phyloP scores from a whole-genome alignment of 1,140 invertebrate genomes.

The Neodiprion virginianus region DNA sequence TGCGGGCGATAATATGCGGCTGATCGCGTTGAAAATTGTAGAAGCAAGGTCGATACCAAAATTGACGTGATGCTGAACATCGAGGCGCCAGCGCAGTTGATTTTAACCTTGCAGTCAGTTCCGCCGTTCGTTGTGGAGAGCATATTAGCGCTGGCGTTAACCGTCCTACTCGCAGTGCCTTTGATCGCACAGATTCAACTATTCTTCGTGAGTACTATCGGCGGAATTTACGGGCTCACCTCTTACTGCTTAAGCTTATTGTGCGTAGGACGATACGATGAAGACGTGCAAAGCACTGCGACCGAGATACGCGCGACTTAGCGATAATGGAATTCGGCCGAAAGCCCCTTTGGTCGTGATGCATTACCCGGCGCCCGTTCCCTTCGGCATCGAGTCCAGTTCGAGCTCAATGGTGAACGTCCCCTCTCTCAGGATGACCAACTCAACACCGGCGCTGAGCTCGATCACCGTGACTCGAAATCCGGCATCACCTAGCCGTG shows the following conservation, averaged over 20 bases:
- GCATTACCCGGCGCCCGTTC: slow-evolving; percentile 35
- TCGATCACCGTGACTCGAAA: neutral
- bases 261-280: neutral
- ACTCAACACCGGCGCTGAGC: slow-evolving; percentile 26
- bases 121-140: slow-evolving; percentile 47
- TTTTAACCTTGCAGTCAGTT: slow-evolving; percentile 46
- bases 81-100: slow-evolving; percentile 35
- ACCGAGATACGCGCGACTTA: neutral
- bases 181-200: slow-evolving; percentile 43
- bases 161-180: slow-evolving; percentile 46
- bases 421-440: slow-evolving; percentile 19
- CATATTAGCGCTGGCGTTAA: slow-evolving; percentile 42
- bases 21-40: neutral
- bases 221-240: neutral
- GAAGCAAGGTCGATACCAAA: slow-evolving; percentile 19
- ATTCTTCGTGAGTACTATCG: slow-evolving; percentile 43
- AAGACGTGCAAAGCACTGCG: neutral
- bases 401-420: slow-evolving; percentile 28
- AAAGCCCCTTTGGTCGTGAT: slow-evolving; percentile 30
- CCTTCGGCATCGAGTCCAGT: slow-evolving; percentile 35
- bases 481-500: neutral
- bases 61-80: slow-evolving; percentile 44
- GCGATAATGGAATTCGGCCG: neutral
- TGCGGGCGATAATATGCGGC: neutral
- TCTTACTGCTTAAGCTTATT: neutral